These are phyloP conservation scores for Aegotheles bennettii DNA, from an alignment of 2,113 vertebrate genomes.

Conservation along the genomic window DNA sequence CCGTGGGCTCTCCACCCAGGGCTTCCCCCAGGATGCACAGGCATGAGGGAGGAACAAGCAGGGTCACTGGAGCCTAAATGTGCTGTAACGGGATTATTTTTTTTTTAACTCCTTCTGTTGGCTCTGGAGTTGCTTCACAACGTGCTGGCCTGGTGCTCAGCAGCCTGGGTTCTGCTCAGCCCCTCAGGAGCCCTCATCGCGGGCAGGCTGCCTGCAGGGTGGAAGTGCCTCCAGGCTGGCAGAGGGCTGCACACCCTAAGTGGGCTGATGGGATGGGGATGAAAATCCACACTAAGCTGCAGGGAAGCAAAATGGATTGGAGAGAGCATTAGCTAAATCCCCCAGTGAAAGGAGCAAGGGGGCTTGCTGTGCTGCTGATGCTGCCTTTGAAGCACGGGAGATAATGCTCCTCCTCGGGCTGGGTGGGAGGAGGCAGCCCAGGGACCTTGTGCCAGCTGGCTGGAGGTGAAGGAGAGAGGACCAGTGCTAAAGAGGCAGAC, in stretches of 20 bases:
- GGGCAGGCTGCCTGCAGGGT: neutral
- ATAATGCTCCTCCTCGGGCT: neutral
- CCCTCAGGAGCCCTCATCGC: neutral
- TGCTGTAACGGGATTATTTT: fast-evolving
- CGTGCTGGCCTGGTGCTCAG: fast-evolving
- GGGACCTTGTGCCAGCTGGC: neutral
- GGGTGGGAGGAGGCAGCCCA: neutral
- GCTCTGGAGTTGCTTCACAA: neutral
- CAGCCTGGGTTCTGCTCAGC: neutral
- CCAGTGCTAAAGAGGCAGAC: neutral
- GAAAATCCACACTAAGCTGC: constrained; percentile 39
- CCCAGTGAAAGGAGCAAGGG: neutral
- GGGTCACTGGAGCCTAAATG: neutral
- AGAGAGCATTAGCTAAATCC: constrained; percentile 50
- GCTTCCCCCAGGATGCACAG: neutral
- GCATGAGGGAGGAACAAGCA: neutral
- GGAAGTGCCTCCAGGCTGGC: neutral
- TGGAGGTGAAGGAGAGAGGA: neutral
- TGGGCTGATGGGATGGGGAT: neutral
- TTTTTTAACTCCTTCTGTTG: neutral
- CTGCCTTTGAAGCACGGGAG: neutral
- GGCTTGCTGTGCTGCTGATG: neutral
- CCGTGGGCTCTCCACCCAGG: neutral
- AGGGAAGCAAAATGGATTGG: constrained; percentile 48
- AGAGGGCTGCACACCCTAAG: neutral